Conservation (phyloP, 2,888 invertebrate genomes). For the Lissocephala sabroskyi region DNA sequence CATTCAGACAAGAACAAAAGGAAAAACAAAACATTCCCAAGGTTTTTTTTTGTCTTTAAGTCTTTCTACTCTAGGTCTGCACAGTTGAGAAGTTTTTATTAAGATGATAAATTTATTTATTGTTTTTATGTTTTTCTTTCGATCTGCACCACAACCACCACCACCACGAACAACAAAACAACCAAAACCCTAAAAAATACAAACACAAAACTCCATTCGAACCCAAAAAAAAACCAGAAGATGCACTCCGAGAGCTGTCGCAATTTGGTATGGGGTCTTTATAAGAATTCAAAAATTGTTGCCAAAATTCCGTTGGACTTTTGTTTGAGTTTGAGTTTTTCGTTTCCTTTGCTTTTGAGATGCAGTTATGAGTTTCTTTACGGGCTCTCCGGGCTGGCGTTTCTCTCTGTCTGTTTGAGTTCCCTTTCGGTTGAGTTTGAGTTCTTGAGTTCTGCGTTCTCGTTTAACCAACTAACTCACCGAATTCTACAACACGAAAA, state of each 20-base stretch:
- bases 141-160: constrained; percentile 40
- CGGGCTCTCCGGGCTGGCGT: too few species aligned
- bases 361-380: constrained; percentile 50
- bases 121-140: constrained; percentile 50
- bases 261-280: constrained; percentile 72
- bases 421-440: constrained; percentile 7
- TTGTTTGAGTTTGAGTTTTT: too few species aligned
- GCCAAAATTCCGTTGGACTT: constrained; percentile 1
- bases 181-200: constrained; percentile 8
- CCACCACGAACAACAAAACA: constrained; percentile 11
- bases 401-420: constrained; percentile 8
- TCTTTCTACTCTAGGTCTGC: neutral
- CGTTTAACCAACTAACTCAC: too few species aligned
- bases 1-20: too few species aligned
- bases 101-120: constrained; percentile 33
- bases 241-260: constrained; percentile 73
- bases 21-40: too few species aligned
- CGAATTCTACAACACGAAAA: constrained; percentile 16
- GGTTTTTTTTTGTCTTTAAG: neutral
- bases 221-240: constrained; percentile 66
- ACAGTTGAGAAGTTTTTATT: neutral
- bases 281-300: constrained; percentile 8
- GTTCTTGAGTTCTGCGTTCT: constrained; percentile 12
- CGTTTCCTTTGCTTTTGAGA: constrained; percentile 22
- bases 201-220: constrained; percentile 26